Base-by-base conservation (phyloP, 2,888 invertebrate species). In the Drosophila mulleri region DNA sequence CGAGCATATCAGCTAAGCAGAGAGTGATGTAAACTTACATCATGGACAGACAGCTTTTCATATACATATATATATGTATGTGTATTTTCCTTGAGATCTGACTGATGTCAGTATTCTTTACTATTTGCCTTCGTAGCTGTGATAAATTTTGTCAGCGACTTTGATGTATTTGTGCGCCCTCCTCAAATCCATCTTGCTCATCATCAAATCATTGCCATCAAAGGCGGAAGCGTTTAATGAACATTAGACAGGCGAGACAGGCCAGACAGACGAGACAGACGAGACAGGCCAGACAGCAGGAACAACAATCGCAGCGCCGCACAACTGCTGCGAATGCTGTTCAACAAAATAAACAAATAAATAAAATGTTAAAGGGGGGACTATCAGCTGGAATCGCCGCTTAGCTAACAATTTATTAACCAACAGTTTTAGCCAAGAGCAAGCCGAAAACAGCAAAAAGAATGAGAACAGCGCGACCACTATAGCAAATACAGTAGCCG, bases 191-290 rank as follows among this genome's bases (percentile, higher is more conserved):
- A 64, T 39, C 32, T 69, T 45, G 61, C 47, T 62, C 63, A 57
- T 66, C 56, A 65, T 65, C 61, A 62, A 48, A 76, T 39, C 42
- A 47, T 58, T 41, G 56, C 54, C 80, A 63, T 45, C 80, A 53
- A 68, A 87, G 70, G 80, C 85, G 88, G 85, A 83, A 88, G 75
- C 83, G 66, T 85, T 83, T 82, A 87, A 84, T 80, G 75, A 84
- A 79, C 82, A 83, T 82, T 75, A 68, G 70, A 48, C 77, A 67
- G 48, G 2, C 5, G 8, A 68, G 6, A 2, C 29, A 68, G 70
- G 2, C 5, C 29, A 68, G 70, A 48, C 79, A 67, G 48, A 0
- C 5, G 7, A 68, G 70, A 45, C 80, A 67, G 48, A 1, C 5
- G n/a, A n/a, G 48, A 48, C 16, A 23, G 45, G 8, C 29, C 7